These are phyloP conservation scores for Pygmarrhopalites habei DNA, from an alignment of 1,140 invertebrate species.

Conservation along the genomic window DNA sequence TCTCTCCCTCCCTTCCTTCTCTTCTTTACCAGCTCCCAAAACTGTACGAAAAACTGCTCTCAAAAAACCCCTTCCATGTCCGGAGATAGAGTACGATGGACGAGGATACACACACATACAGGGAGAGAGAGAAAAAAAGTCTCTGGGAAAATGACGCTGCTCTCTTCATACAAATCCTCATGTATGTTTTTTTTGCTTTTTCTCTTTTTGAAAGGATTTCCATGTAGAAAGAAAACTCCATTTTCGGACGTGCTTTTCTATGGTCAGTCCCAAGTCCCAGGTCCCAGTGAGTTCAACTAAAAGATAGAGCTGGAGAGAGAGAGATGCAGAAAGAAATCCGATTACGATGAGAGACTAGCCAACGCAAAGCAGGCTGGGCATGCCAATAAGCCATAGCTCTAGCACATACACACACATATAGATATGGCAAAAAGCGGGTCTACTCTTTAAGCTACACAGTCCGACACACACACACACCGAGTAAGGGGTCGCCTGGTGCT, in stretches of 20 bases:
- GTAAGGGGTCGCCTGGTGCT: too few species aligned
- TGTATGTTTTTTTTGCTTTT: conserved; percentile 10
- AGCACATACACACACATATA: background rate
- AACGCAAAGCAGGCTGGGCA: too few species aligned
- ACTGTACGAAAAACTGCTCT: too few species aligned
- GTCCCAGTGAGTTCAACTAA: background rate
- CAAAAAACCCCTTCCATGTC: too few species aligned
- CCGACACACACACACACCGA: too few species aligned
- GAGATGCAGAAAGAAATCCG: conserved; percentile 8
- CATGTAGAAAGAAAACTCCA: conserved; percentile 19
- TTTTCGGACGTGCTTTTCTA: conserved; percentile 3
- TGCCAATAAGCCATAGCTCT: background rate
- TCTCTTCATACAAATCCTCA: conserved; percentile 11
- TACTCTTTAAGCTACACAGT: too few species aligned
- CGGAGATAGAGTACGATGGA: too few species aligned
- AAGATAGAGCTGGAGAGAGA: background rate
- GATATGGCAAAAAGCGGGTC: background rate
- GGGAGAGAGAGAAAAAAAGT: too few species aligned
- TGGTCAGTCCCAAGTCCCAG: conserved; percentile 1
- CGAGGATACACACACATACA: too few species aligned
- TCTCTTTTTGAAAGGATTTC: conserved; percentile 18
- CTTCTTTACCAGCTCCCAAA: too few species aligned
- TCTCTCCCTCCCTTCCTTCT: too few species aligned
- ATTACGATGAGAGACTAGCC: conserved; percentile 6
- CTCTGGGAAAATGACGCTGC: background rate